Conservation (phyloP, 2,113 vertebrate species). For the Equus przewalskii region DNA sequence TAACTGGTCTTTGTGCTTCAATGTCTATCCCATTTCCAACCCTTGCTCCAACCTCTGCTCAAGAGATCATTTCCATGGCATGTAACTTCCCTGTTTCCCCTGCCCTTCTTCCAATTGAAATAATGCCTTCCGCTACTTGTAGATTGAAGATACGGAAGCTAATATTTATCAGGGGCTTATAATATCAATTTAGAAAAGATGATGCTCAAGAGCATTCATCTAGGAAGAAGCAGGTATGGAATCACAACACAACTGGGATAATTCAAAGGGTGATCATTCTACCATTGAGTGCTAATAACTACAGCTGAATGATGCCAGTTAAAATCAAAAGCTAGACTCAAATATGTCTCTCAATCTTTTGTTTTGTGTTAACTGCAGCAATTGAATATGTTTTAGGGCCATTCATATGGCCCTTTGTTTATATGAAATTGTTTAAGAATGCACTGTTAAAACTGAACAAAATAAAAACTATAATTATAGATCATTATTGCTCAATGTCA, state of each 20-base stretch:
- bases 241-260: background rate
- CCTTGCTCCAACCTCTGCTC: background rate
- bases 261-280: background rate
- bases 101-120: background rate
- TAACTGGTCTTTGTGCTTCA: background rate
- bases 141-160: background rate
- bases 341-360: background rate
- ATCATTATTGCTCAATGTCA: background rate
- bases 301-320: background rate
- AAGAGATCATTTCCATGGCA: background rate
- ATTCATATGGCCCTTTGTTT: background rate
- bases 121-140: background rate
- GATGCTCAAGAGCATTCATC: background rate
- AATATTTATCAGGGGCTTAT: background rate
- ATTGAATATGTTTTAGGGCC: background rate
- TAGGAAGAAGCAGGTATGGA: background rate
- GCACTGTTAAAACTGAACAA: background rate
- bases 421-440: conserved; percentile 1
- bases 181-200: background rate
- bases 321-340: background rate
- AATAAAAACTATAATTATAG: background rate
- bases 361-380: background rate
- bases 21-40: background rate
- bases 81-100: background rate
- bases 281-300: background rate